phyloP scores from a whole-genome alignment of 2,113 vertebrate species.

The Oceanodroma tethys region DNA sequence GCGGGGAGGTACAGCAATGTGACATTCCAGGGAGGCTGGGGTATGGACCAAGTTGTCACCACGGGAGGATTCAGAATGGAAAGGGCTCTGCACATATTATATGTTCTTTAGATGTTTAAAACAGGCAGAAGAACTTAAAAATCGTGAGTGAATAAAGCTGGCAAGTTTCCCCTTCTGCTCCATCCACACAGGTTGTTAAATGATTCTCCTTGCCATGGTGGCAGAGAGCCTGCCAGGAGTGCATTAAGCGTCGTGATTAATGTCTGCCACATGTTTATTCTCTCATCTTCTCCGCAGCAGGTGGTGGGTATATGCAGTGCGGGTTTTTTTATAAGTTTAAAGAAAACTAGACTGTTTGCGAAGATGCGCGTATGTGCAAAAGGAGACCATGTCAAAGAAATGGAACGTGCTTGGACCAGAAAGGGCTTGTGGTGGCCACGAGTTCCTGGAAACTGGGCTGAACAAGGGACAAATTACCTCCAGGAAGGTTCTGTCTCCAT shows the following conservation, averaged over 20 bases:
- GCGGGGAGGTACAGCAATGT: not conserved
- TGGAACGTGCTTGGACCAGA: not conserved
- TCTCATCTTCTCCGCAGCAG: constrained; percentile 40
- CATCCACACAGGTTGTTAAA: constrained; percentile 24
- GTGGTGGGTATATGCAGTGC: not conserved
- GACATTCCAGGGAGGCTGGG: not conserved
- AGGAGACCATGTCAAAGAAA: not conserved
- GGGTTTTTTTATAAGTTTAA: not conserved
- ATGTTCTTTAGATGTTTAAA: not conserved
- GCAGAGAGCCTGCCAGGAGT: constrained; percentile 4
- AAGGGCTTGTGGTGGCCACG: not conserved
- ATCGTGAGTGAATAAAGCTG: not conserved
- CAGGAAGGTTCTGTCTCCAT: not conserved
- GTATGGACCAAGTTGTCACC: not conserved
- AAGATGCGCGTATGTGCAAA: not conserved
- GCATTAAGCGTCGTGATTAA: constrained; percentile 41
- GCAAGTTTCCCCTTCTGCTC: constrained; percentile 6
- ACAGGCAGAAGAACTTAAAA: not conserved
- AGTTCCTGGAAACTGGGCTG: not conserved
- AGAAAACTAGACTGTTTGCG: not conserved
- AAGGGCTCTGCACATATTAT: not conserved
- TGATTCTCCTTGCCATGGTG: not conserved
- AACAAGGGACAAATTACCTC: not conserved
- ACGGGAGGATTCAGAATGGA: not conserved
- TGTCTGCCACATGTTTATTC: constrained; percentile 35